Percentiles rank a stretch among this genome's conserved stretches.
These are phyloP conservation scores for Typhlomys cinereus DNA, from an alignment of 2,113 vertebrate species.

Conservation along the genomic window DNA sequence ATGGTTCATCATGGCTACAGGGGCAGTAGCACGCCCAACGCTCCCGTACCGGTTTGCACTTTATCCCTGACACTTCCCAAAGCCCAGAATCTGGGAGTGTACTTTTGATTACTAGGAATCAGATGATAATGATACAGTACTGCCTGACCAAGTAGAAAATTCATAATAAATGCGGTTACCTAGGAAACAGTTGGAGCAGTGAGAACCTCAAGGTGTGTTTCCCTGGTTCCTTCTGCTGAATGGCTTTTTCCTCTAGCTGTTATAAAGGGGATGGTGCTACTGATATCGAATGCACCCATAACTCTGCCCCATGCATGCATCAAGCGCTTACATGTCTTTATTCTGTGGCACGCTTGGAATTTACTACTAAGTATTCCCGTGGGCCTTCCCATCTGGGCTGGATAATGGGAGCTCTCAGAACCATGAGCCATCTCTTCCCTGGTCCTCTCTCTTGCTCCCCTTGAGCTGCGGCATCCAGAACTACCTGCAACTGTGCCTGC, in stretches of 20 bases:
- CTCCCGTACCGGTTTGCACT: not conserved
- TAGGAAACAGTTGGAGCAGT: not conserved
- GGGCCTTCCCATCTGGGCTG: fast-evolving
- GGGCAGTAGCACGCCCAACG: not conserved
- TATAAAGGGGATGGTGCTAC: not conserved
- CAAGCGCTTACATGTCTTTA: not conserved
- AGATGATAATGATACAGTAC: not conserved
- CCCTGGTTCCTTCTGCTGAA: not conserved
- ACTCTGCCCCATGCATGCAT: too few relatives aligned
- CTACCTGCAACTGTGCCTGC: not conserved
- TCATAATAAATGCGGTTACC: not conserved
- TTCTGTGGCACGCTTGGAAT: fast-evolving
- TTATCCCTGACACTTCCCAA: not conserved
- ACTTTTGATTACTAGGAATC: not conserved
- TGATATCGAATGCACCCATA: fast-evolving
- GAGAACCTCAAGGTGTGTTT: not conserved
- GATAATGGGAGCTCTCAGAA: not conserved
- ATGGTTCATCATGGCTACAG: not conserved
- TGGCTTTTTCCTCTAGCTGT: not conserved
- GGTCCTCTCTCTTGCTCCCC: not conserved
- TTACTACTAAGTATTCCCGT: not conserved
- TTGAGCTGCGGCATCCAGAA: fast-evolving
- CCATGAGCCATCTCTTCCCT: not conserved
- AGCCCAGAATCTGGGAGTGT: too few relatives aligned
- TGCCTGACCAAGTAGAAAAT: not conserved